Conservation (phyloP, 1,140 invertebrate genomes). For the Zophobas morio region DNA sequence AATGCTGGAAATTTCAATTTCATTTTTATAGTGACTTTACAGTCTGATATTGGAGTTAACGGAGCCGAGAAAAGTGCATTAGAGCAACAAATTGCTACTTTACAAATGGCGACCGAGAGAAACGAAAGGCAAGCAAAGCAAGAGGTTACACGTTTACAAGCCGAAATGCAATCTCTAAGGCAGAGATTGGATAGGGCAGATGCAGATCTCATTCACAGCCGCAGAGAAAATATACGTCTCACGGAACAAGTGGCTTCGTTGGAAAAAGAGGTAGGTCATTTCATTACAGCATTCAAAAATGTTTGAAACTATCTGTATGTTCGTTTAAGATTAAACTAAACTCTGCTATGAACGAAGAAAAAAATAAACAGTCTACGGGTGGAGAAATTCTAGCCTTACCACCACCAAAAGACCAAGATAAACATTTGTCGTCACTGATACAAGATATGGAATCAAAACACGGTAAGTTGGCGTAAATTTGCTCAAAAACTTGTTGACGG, state of each 20-base stretch:
- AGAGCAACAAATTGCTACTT: conserved; percentile 81
- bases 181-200: conserved; percentile 84
- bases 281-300: background rate
- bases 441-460: conserved; percentile 86
- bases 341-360: conserved; percentile 64
- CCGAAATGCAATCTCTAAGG: conserved; percentile 83
- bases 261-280: conserved; percentile 79
- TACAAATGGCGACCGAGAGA: conserved; percentile 74
- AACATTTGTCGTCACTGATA: conserved; percentile 80
- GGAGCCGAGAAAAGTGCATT: conserved; percentile 82
- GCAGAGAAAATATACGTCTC: conserved; percentile 82
- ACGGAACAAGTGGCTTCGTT: conserved; percentile 82
- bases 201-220: conserved; percentile 82
- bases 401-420: conserved; percentile 69
- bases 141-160: conserved; percentile 80
- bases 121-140: conserved; percentile 81
- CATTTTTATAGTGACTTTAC: conserved; percentile 73
- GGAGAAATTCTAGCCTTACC: conserved; percentile 62
- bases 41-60: conserved; percentile 81
- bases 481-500: conserved; percentile 5
- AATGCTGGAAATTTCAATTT: background rate
- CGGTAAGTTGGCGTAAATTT: conserved; percentile 72
- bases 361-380: conserved; percentile 56
- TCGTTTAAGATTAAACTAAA: conserved; percentile 68
- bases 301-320: background rate